Base-by-base conservation (phyloP, 2,113 vertebrate genomes). In the Cinclus mexicanus region DNA sequence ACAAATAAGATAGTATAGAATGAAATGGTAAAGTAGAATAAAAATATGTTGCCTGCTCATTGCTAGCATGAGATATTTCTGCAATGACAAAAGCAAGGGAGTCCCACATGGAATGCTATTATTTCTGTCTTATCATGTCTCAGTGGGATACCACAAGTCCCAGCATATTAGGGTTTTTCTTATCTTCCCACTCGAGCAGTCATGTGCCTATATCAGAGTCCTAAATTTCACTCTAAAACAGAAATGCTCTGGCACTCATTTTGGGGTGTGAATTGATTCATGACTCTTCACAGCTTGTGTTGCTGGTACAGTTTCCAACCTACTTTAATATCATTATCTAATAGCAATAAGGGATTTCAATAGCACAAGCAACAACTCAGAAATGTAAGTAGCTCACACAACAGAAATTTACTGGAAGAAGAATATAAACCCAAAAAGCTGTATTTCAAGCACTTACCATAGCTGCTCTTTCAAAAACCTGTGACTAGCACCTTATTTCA, bases 401-500 rank as follows among this genome's bases (percentile, higher is more conserved):
- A 70, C 64, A 88, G 85, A 90, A 92, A 86, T 71, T 56, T 42
- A 77, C 44, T 20, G 68, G 29, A 0, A 47, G 50, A 26, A 28
- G 15, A 10, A 17, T 17, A 17, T 15, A 47, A 23, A 47, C 22
- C n/a, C 69, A 67, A 53, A 53, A 76, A 49, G 12, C 23, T 77
- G 0, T 52, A 57, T 67, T 93, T 76, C 47, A 79, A 72, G 42
- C 10, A 68, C 55, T 93, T 93, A 39, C 55, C 26, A 23, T 28
- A 28, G 47, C 19, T 92, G 63, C 68, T 79, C 19, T 70, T 72
- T 92, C 78, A 92, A 84, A 90, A 93, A 84, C 50, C 47, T 79
- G 57, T 84, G 83, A 61, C 71, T 85, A 90, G 65, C 70, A 80
- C 56, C 70, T 84, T 86, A 71, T 83, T 94, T 95, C 67, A 78